phyloP scores from a whole-genome alignment of 2,888 invertebrate genomes.

The Acholoe squamosa region DNA sequence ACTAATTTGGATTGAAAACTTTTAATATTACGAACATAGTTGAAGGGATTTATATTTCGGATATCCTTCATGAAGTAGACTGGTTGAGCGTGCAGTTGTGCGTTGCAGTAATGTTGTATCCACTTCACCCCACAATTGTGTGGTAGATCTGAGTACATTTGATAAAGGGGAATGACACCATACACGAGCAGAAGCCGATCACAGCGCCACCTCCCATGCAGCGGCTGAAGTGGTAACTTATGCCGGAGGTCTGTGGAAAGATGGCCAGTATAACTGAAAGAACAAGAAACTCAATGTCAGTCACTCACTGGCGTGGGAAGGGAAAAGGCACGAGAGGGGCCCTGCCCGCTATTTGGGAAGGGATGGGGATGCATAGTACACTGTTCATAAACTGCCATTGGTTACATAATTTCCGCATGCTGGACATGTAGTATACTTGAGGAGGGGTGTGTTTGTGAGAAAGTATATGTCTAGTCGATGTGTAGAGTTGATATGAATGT shows the following conservation, averaged over 20 bases:
- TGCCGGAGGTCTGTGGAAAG: background rate
- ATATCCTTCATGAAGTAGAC: too few species aligned
- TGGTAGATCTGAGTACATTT: background rate
- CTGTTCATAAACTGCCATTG: too few species aligned
- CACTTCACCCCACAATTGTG: background rate
- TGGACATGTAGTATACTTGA: too few species aligned
- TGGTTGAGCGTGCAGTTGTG: background rate
- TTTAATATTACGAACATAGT: background rate
- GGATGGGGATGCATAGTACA: too few species aligned
- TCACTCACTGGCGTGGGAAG: too few species aligned
- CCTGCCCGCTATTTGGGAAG: too few species aligned
- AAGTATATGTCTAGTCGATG: too few species aligned
- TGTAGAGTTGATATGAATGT: too few species aligned
- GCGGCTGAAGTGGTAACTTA: background rate
- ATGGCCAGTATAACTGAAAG: background rate
- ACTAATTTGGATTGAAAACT: background rate
- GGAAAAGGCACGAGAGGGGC: too few species aligned
- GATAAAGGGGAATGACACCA: slow-evolving; percentile 1
- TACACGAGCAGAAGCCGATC: background rate
- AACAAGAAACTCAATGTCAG: background rate
- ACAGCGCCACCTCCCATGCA: background rate
- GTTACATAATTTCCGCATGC: too few species aligned
- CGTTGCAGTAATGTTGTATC: background rate
- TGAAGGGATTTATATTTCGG: background rate
- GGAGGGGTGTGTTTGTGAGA: too few species aligned